Base-by-base conservation (phyloP, 2,888 invertebrate species). In the Mesorhabditis sp. region DNA sequence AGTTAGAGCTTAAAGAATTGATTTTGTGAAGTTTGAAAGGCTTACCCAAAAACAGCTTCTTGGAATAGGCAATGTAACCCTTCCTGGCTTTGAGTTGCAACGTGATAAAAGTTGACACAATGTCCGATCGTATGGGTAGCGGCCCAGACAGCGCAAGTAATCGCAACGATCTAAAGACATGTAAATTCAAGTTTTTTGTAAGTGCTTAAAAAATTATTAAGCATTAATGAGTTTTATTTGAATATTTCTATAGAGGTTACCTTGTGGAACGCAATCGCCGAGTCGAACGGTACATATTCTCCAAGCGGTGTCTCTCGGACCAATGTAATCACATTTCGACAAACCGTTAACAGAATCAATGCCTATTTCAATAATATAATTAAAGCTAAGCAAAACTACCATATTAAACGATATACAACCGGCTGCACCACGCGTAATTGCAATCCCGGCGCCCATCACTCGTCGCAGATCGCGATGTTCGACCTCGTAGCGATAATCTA, bases 401-500 rank as follows among this genome's bases (percentile, higher is more conserved):
- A 63, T n/a, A 63, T 63, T 15, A 7, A 15, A 15, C 13, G 41
- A 63, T 7, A 15, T 63, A 50, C 58, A 66, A 72, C 68, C 74
- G 43, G 66, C 74, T 67, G 71, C 75, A 72, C 69, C 95, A 86
- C 95, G 89, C 0, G 95, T 95, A 78, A 95, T 93, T 5, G 95
- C 95, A 67, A 95, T 95, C 0, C 95, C 95, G 3, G 94, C 93
- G 2, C 95, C 95, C 95, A 96, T 95, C 63, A 96, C 95, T 84
- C 95, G 94, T 1, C 95, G 89, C 78, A 96, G 87, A 87, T 96
- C 95, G 43, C 94, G 91, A 87, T 95, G 95, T 85, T 96, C 95
- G 0, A 94, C 91, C 92, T 95, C 93, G 86, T 95, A 95, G 0
- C 94, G 93, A 86, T 95, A 95, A 88, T 94, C 92, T 92, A 72